Percentiles rank a stretch among this genome's conserved stretches.
These are phyloP conservation scores for Aquatica leii DNA, from an alignment of 2,888 invertebrate genomes.

Conservation along the genomic window DNA sequence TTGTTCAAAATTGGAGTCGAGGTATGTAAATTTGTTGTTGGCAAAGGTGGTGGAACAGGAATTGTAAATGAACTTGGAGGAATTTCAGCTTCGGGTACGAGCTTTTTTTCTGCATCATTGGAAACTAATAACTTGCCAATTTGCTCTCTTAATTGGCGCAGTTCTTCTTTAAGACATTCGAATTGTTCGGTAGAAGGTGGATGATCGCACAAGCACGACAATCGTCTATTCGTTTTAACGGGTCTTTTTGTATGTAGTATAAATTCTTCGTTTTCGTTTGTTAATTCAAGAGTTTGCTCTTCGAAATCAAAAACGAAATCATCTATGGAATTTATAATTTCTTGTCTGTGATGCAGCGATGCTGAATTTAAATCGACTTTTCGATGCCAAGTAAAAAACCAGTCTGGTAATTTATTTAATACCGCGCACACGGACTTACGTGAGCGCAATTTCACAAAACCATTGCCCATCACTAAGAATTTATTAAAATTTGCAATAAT, in stretches of 20 bases:
- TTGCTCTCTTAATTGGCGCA: constrained; percentile 18
- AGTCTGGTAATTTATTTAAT: constrained; percentile 32
- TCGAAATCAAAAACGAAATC: constrained; percentile 30
- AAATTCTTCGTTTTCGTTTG: background rate
- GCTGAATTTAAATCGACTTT: constrained; percentile 20
- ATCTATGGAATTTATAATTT: constrained; percentile 16
- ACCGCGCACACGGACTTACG: constrained; percentile 20
- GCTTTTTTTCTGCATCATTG: background rate
- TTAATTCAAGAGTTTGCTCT: constrained; percentile 10
- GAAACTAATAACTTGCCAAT: constrained; percentile 9
- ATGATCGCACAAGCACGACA: constrained; percentile 8
- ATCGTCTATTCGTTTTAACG: background rate
- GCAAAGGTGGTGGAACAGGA: constrained; percentile 28
- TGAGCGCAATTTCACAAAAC: constrained; percentile 20
- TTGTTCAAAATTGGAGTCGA: background rate
- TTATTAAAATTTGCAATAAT: no score
- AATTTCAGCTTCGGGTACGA: background rate
- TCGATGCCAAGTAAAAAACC: constrained; percentile 31
- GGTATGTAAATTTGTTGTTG: background rate
- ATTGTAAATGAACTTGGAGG: constrained; percentile 5
- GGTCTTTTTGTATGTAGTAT: no score
- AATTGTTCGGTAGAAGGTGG: background rate
- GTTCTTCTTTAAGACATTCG: constrained; percentile 8
- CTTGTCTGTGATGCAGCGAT: constrained; percentile 24
- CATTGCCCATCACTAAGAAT: constrained; percentile 21